Conservation (phyloP, 2,797 vertebrate species). For the Pogonophryne albipinna region DNA sequence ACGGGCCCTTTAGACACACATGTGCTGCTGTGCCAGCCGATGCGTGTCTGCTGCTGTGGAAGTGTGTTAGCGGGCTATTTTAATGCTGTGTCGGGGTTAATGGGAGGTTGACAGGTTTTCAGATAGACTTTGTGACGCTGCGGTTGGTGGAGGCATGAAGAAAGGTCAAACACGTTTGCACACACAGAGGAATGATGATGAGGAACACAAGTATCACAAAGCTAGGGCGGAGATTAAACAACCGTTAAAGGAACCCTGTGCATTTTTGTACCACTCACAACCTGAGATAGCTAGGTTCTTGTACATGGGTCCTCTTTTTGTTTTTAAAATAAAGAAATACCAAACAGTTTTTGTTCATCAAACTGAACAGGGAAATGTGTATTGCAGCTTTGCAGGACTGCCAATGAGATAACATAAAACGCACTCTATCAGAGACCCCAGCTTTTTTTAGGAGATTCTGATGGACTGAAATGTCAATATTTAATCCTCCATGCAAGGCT, state of each 20-base stretch:
- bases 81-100: constrained; percentile 53
- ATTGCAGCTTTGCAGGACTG: background rate
- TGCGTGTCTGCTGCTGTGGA: constrained; percentile 19
- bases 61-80: constrained; percentile 58
- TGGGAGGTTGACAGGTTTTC: constrained; percentile 49
- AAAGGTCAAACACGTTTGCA: constrained; percentile 1
- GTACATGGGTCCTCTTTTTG: background rate
- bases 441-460: constrained; percentile 22
- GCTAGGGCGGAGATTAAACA: background rate
- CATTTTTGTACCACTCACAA: background rate
- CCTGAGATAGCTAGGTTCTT: background rate
- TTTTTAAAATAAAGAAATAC: too few species aligned
- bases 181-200: constrained; percentile 8
- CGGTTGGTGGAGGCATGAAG: constrained; percentile 37
- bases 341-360: background rate
- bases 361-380: background rate
- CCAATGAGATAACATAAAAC: background rate
- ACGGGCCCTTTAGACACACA: constrained; percentile 13
- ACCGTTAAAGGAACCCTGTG: background rate
- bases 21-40: constrained; percentile 15
- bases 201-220: constrained; percentile 25
- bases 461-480: constrained; percentile 44
- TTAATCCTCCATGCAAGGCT: constrained; percentile 11
- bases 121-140: constrained; percentile 61
- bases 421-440: constrained; percentile 1